Evolutionary conservation across 2,888 invertebrate species (phyloP), one percentile per base, ranked within the genome.

Genomic region (Ormyrus nitidulus): DNA sequence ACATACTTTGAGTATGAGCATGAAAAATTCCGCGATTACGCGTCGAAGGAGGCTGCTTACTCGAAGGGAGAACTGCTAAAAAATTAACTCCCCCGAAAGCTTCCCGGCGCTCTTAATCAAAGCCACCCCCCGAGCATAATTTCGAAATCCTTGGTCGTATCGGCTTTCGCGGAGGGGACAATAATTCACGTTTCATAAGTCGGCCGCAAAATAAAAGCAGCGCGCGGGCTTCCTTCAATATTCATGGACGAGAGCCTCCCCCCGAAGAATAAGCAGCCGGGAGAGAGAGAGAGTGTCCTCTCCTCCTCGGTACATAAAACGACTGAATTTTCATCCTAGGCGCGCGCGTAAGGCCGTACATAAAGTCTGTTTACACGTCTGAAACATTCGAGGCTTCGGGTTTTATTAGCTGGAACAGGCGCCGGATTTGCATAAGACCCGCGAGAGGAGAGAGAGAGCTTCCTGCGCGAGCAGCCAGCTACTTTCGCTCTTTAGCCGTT

Each of bases 341-440:
- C 34, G 34, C 19, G 51, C 81, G 79, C 81, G 83, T 83, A 83
- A 84, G 82, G 82, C 79, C 81, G 70, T 56, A 69, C 82, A 83
- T 85, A 82, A 86, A 86, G 84, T 85, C 83, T 87, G 86, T 87
- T 87, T 85, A 86, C 85, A 85, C 85, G 84, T 84, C 84, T 84
- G 83, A 82, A 76, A 82, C 82, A 83, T 64, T 70, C 58, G 66
- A 44, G 73, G 10, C 80, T 56, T 73, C 76, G 84, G 86, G 85
- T 86, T 88, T 88, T 88, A 88, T 88, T 86, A 87, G 84, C 82
- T 83, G 83, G 85, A 87, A 86, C 84, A 83, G 79, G 73, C 10
- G 66, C 58, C 75, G 84, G 85, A 88, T 88, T 88, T 87, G 85
- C 88, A 87, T 86, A 83, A 86, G 85, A 87, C 84, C 84, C 84